Conservation (phyloP, 2,797 vertebrate species). For the Sparus aurata region DNA sequence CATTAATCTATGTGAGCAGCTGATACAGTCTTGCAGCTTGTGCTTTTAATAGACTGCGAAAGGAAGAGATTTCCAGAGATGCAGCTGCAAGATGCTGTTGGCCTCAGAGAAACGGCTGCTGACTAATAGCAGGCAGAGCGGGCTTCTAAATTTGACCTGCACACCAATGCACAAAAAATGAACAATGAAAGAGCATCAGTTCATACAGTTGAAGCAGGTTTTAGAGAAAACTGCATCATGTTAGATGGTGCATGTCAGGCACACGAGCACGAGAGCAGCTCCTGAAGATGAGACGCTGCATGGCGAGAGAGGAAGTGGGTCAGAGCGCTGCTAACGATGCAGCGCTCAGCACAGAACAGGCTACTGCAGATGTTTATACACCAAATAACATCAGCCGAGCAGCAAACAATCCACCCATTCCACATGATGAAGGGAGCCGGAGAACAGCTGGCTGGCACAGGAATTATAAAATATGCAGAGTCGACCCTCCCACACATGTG, state of each 20-base stretch:
- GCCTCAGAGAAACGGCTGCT: slow-evolving; percentile 21
- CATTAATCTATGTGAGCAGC: slow-evolving; percentile 48
- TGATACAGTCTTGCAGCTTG: slow-evolving; percentile 34
- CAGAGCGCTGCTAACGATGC: slow-evolving; percentile 63
- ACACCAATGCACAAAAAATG: neutral
- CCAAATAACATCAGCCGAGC: slow-evolving; percentile 60
- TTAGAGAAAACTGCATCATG: neutral
- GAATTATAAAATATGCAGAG: slow-evolving; percentile 55
- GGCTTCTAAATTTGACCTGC: slow-evolving; percentile 7
- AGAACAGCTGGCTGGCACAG: slow-evolving; percentile 62
- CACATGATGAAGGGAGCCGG: slow-evolving; percentile 8
- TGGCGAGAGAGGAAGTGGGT: slow-evolving; percentile 66
- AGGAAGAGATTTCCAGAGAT: slow-evolving; percentile 24
- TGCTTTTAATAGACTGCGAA: slow-evolving; percentile 50
- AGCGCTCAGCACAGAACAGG: slow-evolving; percentile 56
- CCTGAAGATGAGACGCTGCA: slow-evolving; percentile 34
- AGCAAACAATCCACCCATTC: slow-evolving; percentile 44
- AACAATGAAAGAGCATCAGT: neutral
- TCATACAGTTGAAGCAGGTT: neutral
- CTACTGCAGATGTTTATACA: slow-evolving; percentile 77
- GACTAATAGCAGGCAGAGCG: slow-evolving; percentile 35
- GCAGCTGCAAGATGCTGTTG: slow-evolving; percentile 45
- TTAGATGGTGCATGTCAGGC: slow-evolving; percentile 11
- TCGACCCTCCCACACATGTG: slow-evolving; percentile 43
- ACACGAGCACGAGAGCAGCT: slow-evolving; percentile 21